These are phyloP conservation scores for Apodemia zela DNA, from an alignment of 2,888 invertebrate species.

Conservation along the genomic window DNA sequence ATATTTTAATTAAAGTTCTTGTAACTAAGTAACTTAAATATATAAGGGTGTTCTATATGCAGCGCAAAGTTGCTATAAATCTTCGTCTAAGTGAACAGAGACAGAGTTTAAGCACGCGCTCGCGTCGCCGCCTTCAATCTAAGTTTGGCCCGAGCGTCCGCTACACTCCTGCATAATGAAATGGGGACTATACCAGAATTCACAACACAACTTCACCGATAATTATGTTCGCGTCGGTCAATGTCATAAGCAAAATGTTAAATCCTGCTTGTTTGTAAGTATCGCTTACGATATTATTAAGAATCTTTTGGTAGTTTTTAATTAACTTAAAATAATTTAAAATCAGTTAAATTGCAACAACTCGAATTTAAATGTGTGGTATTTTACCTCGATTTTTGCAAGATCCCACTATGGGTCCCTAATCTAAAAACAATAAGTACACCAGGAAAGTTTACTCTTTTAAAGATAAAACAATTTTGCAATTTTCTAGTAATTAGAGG, in stretches of 20 bases:
- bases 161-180: slow-evolving; percentile 73
- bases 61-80: slow-evolving; percentile 61
- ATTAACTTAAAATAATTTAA: no score
- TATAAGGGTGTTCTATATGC: slow-evolving; percentile 31
- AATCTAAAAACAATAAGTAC: no score
- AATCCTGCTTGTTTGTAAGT: not conserved
- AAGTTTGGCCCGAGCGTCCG: slow-evolving; percentile 70
- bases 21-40: slow-evolving; percentile 17
- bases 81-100: slow-evolving; percentile 61
- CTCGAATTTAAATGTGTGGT: no score
- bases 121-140: slow-evolving; percentile 74
- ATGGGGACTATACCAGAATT: slow-evolving; percentile 58
- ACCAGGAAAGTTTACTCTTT: no score
- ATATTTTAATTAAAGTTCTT: slow-evolving; percentile 14
- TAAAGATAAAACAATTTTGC: no score
- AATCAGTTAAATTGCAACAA: no score
- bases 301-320: not conserved
- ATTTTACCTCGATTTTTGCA: no score
- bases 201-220: slow-evolving; percentile 55
- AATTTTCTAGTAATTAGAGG: no score
- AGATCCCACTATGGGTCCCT: no score
- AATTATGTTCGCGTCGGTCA: slow-evolving; percentile 52
- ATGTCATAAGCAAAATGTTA: not conserved
- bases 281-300: not conserved
- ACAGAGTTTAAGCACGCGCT: slow-evolving; percentile 73